Evolutionary conservation across 2,113 vertebrate genomes (phyloP), one percentile per base, ranked within the genome.

Genomic region (Balaeniceps rex): DNA sequence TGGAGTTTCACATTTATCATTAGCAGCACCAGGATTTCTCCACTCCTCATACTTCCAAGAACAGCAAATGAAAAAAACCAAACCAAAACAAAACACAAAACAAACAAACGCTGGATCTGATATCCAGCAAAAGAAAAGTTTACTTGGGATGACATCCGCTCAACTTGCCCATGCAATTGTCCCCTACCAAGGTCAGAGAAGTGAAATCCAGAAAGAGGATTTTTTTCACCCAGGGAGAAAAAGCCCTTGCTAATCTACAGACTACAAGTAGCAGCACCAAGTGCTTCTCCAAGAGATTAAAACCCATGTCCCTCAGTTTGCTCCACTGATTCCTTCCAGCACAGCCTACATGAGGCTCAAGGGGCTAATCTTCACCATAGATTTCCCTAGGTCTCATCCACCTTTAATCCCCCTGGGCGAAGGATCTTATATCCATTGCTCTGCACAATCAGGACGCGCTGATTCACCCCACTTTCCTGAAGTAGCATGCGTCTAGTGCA

Each of bases 161-260:
- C 52, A 75, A 46, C 57, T 52, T 76, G 44, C 19, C 31, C 33
- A 17, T 68, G 64, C 23, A 93, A 66, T 18, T 84, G 54, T 47
- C 49, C 31, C 46, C 58, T 72, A 82, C 4, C 28, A 46, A 83
- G 26, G 51, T 75, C 18, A 46, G 52, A 78, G 47, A 58, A 68
- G 16, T 23, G 21, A 85, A 83, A 88, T 33, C 13, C 46, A 80
- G 5, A 14, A 15, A 54, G 34, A 51, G 7, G 7, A 16, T 17
- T 24, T 64, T 64, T 51, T 14, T 47, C 0, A 0, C 21, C 9
- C 23, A 34, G 28, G 16, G 4, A 79, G 2, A 23, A 92, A 72
- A 80, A 63, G 17, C 4, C n/a, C 8, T 78, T 78, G 29, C 21
- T 83, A 22, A 61, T 10, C 55, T 54, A 70, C 29, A 88, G 76